Base-by-base conservation (phyloP, 2,113 vertebrate species). In the Orientallactaga bullata region DNA sequence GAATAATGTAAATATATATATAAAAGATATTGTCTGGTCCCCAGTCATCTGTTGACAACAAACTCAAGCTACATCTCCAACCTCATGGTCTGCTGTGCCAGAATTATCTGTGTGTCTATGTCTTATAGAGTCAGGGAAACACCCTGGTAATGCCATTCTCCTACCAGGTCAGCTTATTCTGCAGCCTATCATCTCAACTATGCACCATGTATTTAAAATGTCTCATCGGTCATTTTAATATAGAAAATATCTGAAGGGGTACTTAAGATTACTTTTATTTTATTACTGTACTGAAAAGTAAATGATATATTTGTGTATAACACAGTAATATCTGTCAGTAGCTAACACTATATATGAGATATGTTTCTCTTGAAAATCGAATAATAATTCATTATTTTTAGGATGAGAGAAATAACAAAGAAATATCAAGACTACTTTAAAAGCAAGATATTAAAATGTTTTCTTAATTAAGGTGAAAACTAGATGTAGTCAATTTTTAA, bases 361-460 rank as follows among this genome's bases (percentile, higher is more conserved):
- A 65, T 58, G 47, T 66, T 83, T 91, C 89, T 87, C 76, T 94
- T 71, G 7, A 71, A 72, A 81, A 88, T 71, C 1, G 10, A 77
- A 21, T 42, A 65, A 61, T 55, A 74, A 76, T 9, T 9, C 16
- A 60, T 95, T 66, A 81, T 58, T 55, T 65, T n/a, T 85, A 4
- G 4, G 80, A 47, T 60, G 55, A 55, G 55, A 37, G n/a, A 32
- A 83, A 71, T 4, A 55, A 18, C 37, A n/a, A 11, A 51, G 63
- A 61, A 92, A 90, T 66, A 1, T 76, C 16, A 83, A 7, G 37
- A 28, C 5, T 72, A 16, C 37, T 7, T 60, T 86, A 32, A 68
- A 81, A 79, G 30, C 8, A 84, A 85, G 11, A 37, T 63, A 28
- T 24, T 12, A 55, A 60, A 87, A 68, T 58, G 15, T 20, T 55